These are phyloP conservation scores for Chondrosia reniformis DNA, from an alignment of 37 sponge, comb jelly and placozoan genomes.

Conservation along the genomic window DNA sequence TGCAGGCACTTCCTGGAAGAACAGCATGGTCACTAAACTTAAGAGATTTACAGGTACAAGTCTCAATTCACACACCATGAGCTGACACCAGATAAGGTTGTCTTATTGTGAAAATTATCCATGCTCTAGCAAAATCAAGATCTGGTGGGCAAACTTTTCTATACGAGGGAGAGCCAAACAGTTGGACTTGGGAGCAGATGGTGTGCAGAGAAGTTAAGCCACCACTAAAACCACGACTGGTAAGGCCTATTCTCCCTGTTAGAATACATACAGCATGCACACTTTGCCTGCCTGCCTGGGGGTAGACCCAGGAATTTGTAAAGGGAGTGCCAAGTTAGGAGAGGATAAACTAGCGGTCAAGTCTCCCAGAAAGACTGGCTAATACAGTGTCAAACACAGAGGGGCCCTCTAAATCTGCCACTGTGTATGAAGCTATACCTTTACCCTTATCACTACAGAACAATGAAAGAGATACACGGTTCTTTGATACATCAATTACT, in stretches of 20 bases:
- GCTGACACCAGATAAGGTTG: too few species aligned
- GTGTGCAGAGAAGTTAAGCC: constrained; percentile 38
- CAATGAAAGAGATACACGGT: constrained; percentile 27
- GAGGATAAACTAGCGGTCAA: too few species aligned
- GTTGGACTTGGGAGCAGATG: constrained; percentile 80
- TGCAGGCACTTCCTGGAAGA: neutral
- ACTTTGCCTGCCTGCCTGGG: neutral
- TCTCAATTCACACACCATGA: too few species aligned
- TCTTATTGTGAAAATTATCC: too few species aligned
- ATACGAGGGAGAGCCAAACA: constrained; percentile 30
- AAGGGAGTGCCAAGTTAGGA: too few species aligned
- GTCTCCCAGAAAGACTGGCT: too few species aligned
- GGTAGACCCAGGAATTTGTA: neutral
- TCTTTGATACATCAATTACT: constrained; percentile 33
- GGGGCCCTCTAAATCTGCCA: too few species aligned
- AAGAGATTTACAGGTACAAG: neutral
- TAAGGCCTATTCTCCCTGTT: constrained; percentile 13
- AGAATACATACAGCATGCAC: neutral
- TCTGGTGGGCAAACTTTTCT: constrained; percentile 13
- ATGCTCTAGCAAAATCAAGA: too few species aligned
- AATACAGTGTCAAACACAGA: neutral
- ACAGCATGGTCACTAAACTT: neutral
- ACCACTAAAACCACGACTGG: constrained; percentile 57
- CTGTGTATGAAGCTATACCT: too few species aligned
- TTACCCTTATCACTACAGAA: constrained; percentile 10